Base-by-base conservation (phyloP, 1,140 invertebrate species). In the Diachasma alloeum region DNA sequence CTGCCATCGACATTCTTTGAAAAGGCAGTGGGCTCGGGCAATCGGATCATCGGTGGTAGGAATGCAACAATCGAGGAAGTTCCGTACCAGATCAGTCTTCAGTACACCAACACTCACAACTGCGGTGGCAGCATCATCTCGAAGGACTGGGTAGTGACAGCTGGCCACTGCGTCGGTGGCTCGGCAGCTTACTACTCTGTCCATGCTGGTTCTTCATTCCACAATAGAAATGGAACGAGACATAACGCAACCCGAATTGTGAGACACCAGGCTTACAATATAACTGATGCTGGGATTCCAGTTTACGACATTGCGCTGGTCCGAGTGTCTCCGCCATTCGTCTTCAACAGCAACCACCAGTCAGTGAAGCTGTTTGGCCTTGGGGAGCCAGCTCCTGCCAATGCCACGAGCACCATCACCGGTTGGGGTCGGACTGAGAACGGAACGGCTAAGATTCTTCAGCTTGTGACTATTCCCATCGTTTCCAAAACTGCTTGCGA, bases 111-210 rank as follows among this genome's bases (percentile, higher is more conserved):
- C 15, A 82, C 79, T 0, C 92, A 92, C 78, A 89, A 91, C 67
- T 94, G 93, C 79, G 93, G 92, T 1, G 93, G 91, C 2, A 89
- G 91, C 39, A 91, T 94, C 67, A 87, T 93, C 17, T 88, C 87
- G 37, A 77, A 87, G 44, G 81, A 89, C 6, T 92, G 87, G 79
- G 88, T 93, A 4, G 24, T 93, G 5, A 93, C 92, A 0, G 93
- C 93, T 5, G 92, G 87, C 3, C 93, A 94, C 83, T 94, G 93
- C 78, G 56, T 72, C 0, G 36, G 31, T 26, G 22, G 37, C n/a
- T 15, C 39, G 2, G 0, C 46, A 10, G 9, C 1, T 8, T 10
- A 2, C 11, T 70, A 46, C n/a, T 53, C 22, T 8, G 10, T 79
- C 0, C 73, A 79, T 0, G 75, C 81, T 48, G 82, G 81, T 11